phyloP scores from a whole-genome alignment of 1,140 invertebrate genomes.

The Bombus fervidus region DNA sequence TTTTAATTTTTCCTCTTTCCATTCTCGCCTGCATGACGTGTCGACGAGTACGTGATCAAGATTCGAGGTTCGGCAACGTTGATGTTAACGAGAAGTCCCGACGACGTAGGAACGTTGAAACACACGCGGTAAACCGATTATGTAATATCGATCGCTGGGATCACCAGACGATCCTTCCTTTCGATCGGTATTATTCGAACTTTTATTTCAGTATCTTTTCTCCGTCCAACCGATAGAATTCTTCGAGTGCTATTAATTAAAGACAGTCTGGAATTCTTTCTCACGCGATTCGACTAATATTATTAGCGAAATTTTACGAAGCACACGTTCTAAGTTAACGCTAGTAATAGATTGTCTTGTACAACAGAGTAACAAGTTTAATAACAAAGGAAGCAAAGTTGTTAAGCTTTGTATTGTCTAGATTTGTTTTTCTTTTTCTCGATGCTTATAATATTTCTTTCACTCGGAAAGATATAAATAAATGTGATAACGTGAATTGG shows the following conservation, averaged over 20 bases:
- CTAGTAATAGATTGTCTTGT: neutral
- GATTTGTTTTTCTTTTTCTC: neutral
- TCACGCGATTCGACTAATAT: neutral
- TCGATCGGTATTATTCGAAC: neutral
- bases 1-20: no score
- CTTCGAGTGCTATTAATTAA: neutral
- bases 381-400: neutral
- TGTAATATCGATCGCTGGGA: constrained; percentile 5
- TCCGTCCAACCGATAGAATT: neutral
- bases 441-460: neutral
- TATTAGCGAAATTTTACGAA: neutral
- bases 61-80: neutral
- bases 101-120: neutral
- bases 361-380: neutral
- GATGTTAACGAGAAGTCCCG: constrained; percentile 20
- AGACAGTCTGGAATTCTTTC: no score
- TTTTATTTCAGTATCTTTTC: neutral
- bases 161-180: neutral
- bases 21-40: neutral
- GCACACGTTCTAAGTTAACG: neutral
- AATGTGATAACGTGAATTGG: neutral
- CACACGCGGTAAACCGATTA: constrained; percentile 11
- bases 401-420: neutral
- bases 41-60: neutral
- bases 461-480: neutral